Percentiles rank a stretch among this genome's conserved stretches.
Evolutionary conservation across 30 jellyfish, hydroid and myxozoan species (phyloP).

Genomic region (Mastigias papua): DNA sequence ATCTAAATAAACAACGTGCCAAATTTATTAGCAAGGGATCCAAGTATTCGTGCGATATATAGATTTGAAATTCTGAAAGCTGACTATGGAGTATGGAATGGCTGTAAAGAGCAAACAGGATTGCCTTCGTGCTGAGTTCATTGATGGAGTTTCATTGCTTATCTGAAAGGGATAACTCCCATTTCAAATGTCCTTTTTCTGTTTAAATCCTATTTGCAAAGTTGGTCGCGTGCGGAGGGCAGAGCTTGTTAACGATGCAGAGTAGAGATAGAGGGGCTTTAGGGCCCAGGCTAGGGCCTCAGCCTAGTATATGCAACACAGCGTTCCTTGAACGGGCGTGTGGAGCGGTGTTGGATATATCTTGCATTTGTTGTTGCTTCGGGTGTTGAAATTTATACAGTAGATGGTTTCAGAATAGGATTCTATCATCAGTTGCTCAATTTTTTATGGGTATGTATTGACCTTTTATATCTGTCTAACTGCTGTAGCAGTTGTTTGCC

Average conservation of each 20-base stretch:
- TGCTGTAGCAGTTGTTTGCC: not conserved
- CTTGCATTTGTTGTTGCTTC: not conserved
- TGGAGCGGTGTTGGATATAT: not conserved
- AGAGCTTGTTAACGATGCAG: not conserved
- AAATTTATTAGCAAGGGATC: no score
- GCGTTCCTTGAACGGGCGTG: conserved; percentile 8
- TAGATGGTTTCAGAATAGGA: not conserved
- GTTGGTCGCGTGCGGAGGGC: not conserved
- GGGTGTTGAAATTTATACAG: not conserved
- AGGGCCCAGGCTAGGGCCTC: not conserved
- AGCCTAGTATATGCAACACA: not conserved
- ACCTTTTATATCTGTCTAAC: not conserved
- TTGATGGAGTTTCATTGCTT: not conserved
- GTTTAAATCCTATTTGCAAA: not conserved
- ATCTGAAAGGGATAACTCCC: not conserved
- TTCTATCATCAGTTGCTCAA: not conserved
- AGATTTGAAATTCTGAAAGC: not conserved
- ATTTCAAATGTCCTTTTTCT: not conserved
- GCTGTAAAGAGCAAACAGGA: not conserved
- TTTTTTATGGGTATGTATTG: not conserved
- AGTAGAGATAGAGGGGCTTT: not conserved
- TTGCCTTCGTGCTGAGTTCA: not conserved
- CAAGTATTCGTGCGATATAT: no score
- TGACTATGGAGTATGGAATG: no score
- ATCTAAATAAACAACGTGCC: no score